phyloP scores from a whole-genome alignment of 2,113 vertebrate species.

The Ptyas mucosa region DNA sequence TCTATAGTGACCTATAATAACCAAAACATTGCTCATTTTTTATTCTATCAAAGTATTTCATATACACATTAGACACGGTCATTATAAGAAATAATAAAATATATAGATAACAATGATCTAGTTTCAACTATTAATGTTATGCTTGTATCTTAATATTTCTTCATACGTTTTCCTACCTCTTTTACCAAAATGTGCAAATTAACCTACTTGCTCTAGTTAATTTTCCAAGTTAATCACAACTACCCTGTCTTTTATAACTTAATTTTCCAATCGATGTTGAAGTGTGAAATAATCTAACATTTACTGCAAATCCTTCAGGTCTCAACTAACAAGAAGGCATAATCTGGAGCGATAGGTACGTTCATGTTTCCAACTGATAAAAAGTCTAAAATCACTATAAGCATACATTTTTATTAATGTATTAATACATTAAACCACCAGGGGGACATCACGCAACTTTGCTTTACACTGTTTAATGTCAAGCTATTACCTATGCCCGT shows the following conservation, averaged over 20 bases:
- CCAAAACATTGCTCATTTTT: slow-evolving; percentile 9
- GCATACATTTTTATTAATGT: background rate
- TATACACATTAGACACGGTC: background rate
- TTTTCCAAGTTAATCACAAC: background rate
- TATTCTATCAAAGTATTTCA: background rate
- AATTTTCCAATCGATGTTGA: background rate
- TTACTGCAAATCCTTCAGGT: background rate
- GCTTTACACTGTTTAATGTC: background rate
- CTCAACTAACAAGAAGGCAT: background rate
- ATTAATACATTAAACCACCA: background rate
- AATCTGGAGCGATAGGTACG: background rate
- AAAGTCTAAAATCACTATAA: background rate
- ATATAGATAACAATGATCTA: background rate
- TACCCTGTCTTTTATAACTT: background rate
- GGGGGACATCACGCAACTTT: background rate
- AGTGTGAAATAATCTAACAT: background rate
- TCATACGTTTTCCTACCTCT: background rate
- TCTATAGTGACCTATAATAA: slow-evolving; percentile 78
- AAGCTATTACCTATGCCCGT: background rate
- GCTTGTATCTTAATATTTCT: background rate
- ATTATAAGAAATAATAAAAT: background rate
- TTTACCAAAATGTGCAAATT: background rate
- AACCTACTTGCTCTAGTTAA: background rate
- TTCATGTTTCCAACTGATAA: background rate
- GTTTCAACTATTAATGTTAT: background rate